These are phyloP conservation scores for Oscheius sp. DNA, from an alignment of 2,888 invertebrate species.

Conservation along the genomic window DNA sequence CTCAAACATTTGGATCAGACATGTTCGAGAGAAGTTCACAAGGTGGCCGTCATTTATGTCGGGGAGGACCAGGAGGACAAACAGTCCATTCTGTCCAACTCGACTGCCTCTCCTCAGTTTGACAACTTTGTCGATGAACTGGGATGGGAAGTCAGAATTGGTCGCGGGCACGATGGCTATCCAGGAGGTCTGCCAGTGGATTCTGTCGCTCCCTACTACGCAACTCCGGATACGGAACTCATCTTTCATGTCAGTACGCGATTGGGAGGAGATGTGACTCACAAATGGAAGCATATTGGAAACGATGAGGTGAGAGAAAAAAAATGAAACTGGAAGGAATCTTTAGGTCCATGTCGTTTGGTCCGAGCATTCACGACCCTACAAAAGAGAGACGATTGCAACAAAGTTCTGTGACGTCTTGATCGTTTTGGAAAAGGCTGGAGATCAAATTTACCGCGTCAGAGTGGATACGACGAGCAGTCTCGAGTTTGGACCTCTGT, in stretches of 20 bases:
- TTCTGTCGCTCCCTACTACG: slow-evolving; percentile 88
- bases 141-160: slow-evolving; percentile 75
- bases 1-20: slow-evolving; percentile 88
- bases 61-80: slow-evolving; percentile 93
- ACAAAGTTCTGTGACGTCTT: slow-evolving; percentile 99
- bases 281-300: slow-evolving; percentile 73
- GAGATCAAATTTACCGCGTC: slow-evolving; percentile 63
- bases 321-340: background rate
- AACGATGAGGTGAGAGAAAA: slow-evolving; percentile 75
- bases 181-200: slow-evolving; percentile 88
- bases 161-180: slow-evolving; percentile 82
- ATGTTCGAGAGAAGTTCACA: slow-evolving; percentile 86
- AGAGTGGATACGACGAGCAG: slow-evolving; percentile 64
- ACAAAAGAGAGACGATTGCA: slow-evolving; percentile 94
- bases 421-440: slow-evolving; percentile 87
- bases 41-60: slow-evolving; percentile 96
- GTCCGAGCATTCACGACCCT: slow-evolving; percentile 96
- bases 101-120: slow-evolving; percentile 90
- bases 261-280: slow-evolving; percentile 82
- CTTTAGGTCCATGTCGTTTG: slow-evolving; percentile 95
- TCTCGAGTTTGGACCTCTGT: slow-evolving; percentile 87
- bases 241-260: slow-evolving; percentile 96
- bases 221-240: slow-evolving; percentile 77
- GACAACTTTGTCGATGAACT: slow-evolving; percentile 80
- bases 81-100: slow-evolving; percentile 89